phyloP scores from a whole-genome alignment of 2,888 invertebrate genomes.

The Apomyelois bistriatella region DNA sequence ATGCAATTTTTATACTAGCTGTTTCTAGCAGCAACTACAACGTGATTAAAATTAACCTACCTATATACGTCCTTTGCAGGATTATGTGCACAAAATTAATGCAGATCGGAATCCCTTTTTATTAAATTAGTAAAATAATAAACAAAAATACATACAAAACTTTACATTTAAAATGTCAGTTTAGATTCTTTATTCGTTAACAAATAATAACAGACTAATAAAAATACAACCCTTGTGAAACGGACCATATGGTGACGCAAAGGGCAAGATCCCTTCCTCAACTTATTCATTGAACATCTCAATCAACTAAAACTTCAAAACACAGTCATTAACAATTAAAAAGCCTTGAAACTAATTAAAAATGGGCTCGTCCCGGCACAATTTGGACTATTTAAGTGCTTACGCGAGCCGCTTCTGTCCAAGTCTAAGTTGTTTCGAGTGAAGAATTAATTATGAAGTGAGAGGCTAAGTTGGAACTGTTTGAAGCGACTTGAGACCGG shows the following conservation, averaged over 20 bases:
- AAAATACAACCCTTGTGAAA: background rate
- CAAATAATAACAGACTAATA: background rate
- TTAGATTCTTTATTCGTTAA: no score
- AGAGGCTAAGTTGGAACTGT: conserved; percentile 52
- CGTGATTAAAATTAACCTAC: no score
- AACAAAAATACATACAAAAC: no score
- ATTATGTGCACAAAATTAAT: no score
- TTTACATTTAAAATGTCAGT: no score
- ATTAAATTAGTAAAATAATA: no score
- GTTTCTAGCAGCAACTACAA: no score
- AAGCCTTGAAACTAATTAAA: conserved; percentile 72
- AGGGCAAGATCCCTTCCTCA: conserved; percentile 4
- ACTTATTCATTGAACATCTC: conserved; percentile 30
- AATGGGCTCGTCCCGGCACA: conserved; percentile 72
- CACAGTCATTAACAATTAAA: conserved; percentile 69
- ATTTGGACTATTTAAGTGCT: conserved; percentile 77
- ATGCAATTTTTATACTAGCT: no score
- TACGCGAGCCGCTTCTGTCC: conserved; percentile 68
- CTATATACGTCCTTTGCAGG: no score
- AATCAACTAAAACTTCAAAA: conserved; percentile 57
- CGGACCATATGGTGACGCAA: background rate
- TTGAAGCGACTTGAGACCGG: conserved; percentile 46
- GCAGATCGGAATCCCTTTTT: no score
- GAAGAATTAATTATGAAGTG: conserved; percentile 79
- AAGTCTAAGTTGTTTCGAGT: conserved; percentile 72